Evolutionary conservation across 2,888 invertebrate genomes (phyloP).

Genomic region (Lumbricus terrestris): DNA sequence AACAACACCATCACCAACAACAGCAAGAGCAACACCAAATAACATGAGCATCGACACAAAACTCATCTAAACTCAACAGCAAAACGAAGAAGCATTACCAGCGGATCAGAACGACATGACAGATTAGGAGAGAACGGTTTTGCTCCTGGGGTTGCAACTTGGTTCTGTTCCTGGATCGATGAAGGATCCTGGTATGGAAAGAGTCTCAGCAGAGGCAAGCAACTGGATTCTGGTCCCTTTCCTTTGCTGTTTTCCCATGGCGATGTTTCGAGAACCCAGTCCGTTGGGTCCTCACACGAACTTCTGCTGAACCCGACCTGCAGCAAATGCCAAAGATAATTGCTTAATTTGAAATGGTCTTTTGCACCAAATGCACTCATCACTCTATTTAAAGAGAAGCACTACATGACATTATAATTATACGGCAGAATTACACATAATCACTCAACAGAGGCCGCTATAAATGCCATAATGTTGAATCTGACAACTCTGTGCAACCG

Average conservation of each 20-base stretch:
- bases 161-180: neutral
- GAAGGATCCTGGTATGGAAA: neutral
- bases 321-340: slow-evolving; percentile 43
- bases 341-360: neutral
- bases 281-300: slow-evolving; percentile 89
- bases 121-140: neutral
- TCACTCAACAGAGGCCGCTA: neutral
- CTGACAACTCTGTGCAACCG: neutral
- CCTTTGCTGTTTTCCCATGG: slow-evolving; percentile 70
- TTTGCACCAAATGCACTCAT: neutral
- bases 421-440: neutral
- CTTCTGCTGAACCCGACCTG: slow-evolving; percentile 64
- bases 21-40: neutral
- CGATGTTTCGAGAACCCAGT: slow-evolving; percentile 86
- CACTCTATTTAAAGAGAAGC: neutral
- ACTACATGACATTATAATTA: neutral
- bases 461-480: neutral
- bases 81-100: neutral
- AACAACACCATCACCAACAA: neutral
- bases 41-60: neutral
- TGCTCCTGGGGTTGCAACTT: neutral
- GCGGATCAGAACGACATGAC: neutral
- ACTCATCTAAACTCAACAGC: neutral
- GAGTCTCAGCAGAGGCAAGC: neutral
- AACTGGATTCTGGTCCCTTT: neutral